A percentile compares a stretch with the other conserved stretches of the same genome.
Conservation (phyloP, 2,113 vertebrate genomes). For the Albula glossodonta region DNA sequence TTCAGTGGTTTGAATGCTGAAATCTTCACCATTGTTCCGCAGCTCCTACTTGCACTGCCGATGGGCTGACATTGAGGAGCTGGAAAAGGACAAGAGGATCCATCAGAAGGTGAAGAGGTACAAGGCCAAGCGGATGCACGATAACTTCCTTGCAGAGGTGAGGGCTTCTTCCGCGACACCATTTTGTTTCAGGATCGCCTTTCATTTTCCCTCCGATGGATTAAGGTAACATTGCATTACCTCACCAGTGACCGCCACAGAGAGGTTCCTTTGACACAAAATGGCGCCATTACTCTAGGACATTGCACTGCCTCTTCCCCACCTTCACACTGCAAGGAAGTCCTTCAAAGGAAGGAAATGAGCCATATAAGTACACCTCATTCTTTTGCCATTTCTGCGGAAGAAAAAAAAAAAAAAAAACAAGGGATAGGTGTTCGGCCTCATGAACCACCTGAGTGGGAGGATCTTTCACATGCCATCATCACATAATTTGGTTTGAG, state of each 20-base stretch:
- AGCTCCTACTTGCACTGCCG: constrained; percentile 98
- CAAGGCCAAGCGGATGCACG: constrained; percentile 91
- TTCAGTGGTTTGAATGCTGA: neutral
- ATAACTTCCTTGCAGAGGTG: constrained; percentile 95
- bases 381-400: too few species aligned
- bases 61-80: constrained; percentile 90
- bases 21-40: constrained; percentile 40
- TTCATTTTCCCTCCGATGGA: neutral
- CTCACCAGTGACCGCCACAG: neutral
- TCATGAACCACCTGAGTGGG: neutral
- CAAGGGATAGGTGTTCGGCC: too few species aligned
- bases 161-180: neutral
- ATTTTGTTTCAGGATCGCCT: neutral
- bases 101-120: constrained; percentile 97
- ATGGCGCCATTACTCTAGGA: neutral
- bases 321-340: neutral
- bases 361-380: neutral
- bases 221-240: neutral
- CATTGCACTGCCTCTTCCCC: too few species aligned
- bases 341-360: constrained; percentile 1
- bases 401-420: too few species aligned
- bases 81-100: constrained; percentile 98
- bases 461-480: neutral
- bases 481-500: too few species aligned
- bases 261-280: neutral